Percentiles rank a stretch among this genome's conserved stretches.
Conservation (phyloP, 2,113 vertebrate species). For the Gambusia holbrooki region DNA sequence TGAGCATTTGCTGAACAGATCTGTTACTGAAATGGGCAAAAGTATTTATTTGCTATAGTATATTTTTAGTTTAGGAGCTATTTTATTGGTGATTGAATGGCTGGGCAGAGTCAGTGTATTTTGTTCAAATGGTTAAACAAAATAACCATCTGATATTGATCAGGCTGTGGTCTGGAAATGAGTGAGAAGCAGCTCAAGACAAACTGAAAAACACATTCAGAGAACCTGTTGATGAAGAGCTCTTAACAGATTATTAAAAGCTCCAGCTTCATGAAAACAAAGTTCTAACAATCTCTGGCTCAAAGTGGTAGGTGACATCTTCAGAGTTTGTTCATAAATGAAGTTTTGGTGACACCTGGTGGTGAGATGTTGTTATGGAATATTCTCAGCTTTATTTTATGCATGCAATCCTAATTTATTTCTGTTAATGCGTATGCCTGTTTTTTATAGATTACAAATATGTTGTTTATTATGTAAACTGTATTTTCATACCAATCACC, state of each 20-base stretch:
- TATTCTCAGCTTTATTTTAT: neutral
- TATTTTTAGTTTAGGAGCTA: neutral
- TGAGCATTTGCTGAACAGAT: neutral
- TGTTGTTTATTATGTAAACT: neutral
- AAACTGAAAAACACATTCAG: neutral
- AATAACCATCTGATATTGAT: neutral
- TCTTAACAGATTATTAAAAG: neutral
- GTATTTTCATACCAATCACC: neutral
- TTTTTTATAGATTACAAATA: neutral
- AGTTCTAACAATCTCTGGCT: neutral
- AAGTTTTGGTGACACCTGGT: constrained; percentile 47
- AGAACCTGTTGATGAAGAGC: neutral
- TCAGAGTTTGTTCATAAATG: neutral
- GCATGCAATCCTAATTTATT: neutral
- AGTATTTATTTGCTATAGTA: neutral
- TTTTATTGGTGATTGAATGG: neutral
- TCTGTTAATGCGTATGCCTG: neutral
- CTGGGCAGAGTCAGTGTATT: neutral
- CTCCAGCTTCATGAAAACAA: neutral
- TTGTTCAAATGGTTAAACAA: neutral
- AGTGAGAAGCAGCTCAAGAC: neutral
- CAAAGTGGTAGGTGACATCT: neutral
- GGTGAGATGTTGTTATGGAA: constrained; percentile 13
- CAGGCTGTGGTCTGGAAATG: neutral
- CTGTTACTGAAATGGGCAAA: neutral